phyloP scores from a whole-genome alignment of 2,113 vertebrate genomes.

The Benthochromis sp. region DNA sequence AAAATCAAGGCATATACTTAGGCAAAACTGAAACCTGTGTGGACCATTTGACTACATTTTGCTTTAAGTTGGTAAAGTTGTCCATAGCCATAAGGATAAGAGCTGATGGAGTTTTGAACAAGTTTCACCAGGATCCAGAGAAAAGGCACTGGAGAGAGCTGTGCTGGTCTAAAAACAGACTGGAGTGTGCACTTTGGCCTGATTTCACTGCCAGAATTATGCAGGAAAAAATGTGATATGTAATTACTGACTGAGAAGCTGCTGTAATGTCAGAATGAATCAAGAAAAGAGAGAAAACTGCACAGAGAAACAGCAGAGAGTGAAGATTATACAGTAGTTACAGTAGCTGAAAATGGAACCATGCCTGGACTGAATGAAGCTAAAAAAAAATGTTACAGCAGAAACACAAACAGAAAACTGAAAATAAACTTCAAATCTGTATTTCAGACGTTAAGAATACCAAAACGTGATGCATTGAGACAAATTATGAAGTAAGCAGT shows the following conservation, averaged over 20 bases:
- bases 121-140: not conserved
- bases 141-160: not conserved
- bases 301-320: not conserved
- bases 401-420: not conserved
- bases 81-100: not conserved
- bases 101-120: not conserved
- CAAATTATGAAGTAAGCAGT: not conserved
- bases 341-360: slow-evolving; percentile 1
- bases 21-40: not conserved
- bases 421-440: not conserved
- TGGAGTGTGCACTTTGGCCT: not conserved
- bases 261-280: slow-evolving; percentile 20
- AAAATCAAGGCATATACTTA: not conserved
- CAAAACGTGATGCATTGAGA: not conserved
- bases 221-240: not conserved
- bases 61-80: not conserved
- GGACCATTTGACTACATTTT: not conserved
- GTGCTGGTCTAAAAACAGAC: not conserved
- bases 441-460: not conserved
- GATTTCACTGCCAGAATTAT: not conserved
- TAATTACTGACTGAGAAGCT: slow-evolving; percentile 20
- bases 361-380: not conserved
- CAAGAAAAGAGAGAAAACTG: not conserved
- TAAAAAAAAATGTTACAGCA: not conserved
- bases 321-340: not conserved